Conservation (phyloP, 2,888 invertebrate species). For the Auanema sp. region DNA sequence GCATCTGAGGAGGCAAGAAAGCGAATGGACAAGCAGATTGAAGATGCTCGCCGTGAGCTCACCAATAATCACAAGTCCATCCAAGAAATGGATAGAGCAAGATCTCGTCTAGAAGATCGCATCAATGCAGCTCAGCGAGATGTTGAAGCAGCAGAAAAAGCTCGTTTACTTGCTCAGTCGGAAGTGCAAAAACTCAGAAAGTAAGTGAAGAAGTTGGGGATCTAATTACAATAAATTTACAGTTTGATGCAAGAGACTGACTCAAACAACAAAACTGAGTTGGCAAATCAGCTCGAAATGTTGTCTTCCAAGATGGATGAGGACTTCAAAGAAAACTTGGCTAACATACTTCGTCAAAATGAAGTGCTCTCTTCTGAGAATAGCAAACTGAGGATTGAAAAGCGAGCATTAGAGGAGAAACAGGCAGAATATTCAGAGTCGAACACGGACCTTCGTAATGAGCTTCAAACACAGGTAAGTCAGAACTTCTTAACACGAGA, state of each 20-base stretch:
- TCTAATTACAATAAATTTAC: conserved; percentile 8
- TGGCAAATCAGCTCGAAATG: conserved; percentile 60
- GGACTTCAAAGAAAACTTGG: conserved; percentile 60
- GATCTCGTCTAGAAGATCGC: conserved; percentile 58
- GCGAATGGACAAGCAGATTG: conserved; percentile 57
- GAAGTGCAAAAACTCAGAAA: conserved; percentile 59
- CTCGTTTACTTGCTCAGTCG: conserved; percentile 26
- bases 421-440: no score
- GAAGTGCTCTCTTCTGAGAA: conserved; percentile 58
- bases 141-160: conserved; percentile 54
- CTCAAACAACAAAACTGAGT: conserved; percentile 54
- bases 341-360: conserved; percentile 58
- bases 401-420: conserved; percentile 51
- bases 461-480: conserved; percentile 1
- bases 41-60: conserved; percentile 52
- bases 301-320: conserved; percentile 53
- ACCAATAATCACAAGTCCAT: conserved; percentile 49
- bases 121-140: conserved; percentile 54
- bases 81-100: conserved; percentile 56
- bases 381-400: conserved; percentile 51
- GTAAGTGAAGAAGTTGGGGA: conserved; percentile 21
- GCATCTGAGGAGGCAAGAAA: conserved; percentile 56
- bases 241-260: conserved; percentile 53
- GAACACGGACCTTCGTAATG: not conserved
- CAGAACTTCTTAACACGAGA: no score